phyloP scores from a whole-genome alignment of 2,888 invertebrate genomes.

The Oxycera nigricornis region DNA sequence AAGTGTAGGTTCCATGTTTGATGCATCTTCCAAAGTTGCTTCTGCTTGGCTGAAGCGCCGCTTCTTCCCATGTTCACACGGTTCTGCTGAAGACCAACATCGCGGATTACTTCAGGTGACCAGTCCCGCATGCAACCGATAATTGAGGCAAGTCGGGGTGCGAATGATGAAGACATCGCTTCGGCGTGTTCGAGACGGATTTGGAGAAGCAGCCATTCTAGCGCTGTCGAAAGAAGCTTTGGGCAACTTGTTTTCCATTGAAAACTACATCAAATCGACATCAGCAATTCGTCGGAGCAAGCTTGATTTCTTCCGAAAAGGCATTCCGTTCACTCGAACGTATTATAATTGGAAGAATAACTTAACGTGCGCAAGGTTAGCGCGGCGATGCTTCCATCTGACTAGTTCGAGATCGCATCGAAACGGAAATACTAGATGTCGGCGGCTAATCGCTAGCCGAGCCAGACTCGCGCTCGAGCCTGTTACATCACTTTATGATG shows the following conservation, averaged over 20 bases:
- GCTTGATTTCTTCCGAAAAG: background rate
- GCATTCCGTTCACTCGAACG: conserved; percentile 19
- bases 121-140: too few relatives aligned
- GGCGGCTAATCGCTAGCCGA: background rate
- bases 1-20: too few relatives aligned
- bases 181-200: background rate
- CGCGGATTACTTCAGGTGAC: too few relatives aligned
- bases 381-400: conserved; percentile 19
- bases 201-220: background rate
- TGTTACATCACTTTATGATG: conserved; percentile 29
- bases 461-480: background rate
- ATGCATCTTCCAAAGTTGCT: too few relatives aligned
- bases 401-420: conserved; percentile 10
- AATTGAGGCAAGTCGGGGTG: too few relatives aligned
- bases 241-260: background rate
- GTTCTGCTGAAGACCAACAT: too few relatives aligned
- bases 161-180: too few relatives aligned
- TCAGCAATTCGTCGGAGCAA: background rate
- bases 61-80: too few relatives aligned
- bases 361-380: conserved; percentile 17
- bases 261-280: background rate
- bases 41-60: too few relatives aligned
- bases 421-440: conserved; percentile 26
- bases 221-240: background rate
- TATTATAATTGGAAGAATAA: conserved; percentile 25